Base-by-base conservation (phyloP, 2,113 vertebrate species). In the Alligator sinensis region DNA sequence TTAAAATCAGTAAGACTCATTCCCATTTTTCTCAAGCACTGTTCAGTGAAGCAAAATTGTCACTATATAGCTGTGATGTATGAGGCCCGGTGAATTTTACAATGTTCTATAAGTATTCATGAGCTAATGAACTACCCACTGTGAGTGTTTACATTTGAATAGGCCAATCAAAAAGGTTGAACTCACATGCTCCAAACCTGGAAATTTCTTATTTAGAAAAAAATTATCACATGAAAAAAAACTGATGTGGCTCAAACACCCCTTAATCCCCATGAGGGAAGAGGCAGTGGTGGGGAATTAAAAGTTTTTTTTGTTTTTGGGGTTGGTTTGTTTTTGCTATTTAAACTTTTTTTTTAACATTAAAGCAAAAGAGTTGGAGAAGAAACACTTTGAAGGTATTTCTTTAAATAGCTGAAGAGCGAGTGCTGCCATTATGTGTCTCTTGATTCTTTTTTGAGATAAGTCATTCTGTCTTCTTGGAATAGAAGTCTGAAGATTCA, bases 141-240 rank as follows among this genome's bases (percentile, higher is more conserved):
- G 87, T 91, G 94, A 97, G 75, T 94, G 96, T 96, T 97, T 97
- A 96, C 81, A 94, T 96, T 97, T 97, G 96, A 97, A 96, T 78
- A 95, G 90, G 85, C 96, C 96, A 97, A 92, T 93, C 91, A 97
- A 97, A 97, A 90, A 86, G 5, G 62, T 74, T 94, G 95, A 93
- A 90, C 81, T 90, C 94, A 90, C 78, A 92, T 78, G 86, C 62
- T 90, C 88, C 84, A 94, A 91, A 97, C 84, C 95, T 96, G 95
- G 94, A 97, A 93, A 95, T 87, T 94, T 96, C 85, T 96, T 96
- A 92, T 93, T 96, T 94, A 90, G 94, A 89, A 87, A 93, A 88
- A 91, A 95, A 97, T 96, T 96, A 94, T 64, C 0, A 2, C 5
- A 91, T 78, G 87, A 93, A 96, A 47, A 38, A 38, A 96, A 93